phyloP scores from a whole-genome alignment of 2,797 vertebrate species.

The Helarctos malayanus region DNA sequence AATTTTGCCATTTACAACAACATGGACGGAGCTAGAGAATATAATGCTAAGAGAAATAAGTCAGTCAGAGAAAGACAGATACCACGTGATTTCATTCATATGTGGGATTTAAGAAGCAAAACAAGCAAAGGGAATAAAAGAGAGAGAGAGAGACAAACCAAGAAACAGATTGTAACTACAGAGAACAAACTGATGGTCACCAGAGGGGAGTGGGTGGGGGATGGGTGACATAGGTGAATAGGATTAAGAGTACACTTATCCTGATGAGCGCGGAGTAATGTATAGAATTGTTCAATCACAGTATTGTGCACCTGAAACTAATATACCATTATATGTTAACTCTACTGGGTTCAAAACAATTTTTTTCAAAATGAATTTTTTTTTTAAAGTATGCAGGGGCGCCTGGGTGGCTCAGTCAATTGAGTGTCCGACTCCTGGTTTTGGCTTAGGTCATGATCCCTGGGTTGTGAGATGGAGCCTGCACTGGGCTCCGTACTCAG shows the following conservation, averaged over 20 bases:
- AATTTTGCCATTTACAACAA: neutral
- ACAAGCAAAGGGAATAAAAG: neutral
- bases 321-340: neutral
- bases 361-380: neutral
- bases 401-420: neutral
- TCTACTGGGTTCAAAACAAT: neutral
- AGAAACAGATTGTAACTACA: neutral
- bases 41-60: neutral
- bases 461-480: neutral
- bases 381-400: neutral
- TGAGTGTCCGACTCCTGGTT: neutral
- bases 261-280: neutral
- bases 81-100: neutral
- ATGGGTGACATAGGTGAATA: neutral
- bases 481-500: neutral
- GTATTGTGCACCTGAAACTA: neutral
- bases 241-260: neutral
- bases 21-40: neutral
- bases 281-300: neutral
- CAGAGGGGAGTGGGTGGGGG: neutral
- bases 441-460: neutral
- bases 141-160: neutral
- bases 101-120: neutral
- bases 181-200: neutral
- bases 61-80: neutral